Evolutionary conservation across 2,113 vertebrate species (phyloP).

Genomic region (Campylomormyrus tamandua): DNA sequence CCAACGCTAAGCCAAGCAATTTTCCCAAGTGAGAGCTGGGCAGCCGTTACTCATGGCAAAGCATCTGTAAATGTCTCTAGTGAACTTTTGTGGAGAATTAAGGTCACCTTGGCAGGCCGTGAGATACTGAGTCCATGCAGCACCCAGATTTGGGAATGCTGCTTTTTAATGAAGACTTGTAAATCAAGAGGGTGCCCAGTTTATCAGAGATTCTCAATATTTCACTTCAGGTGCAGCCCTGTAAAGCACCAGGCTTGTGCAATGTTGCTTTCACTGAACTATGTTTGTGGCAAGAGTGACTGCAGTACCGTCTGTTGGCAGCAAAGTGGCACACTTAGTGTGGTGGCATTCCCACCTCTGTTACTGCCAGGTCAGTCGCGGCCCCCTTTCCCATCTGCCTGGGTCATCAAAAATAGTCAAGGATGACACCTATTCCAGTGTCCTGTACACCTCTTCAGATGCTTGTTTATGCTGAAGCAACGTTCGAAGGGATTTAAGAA

Average conservation of each 20-base stretch:
- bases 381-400: neutral
- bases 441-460: conserved; percentile 17
- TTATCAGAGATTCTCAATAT: neutral
- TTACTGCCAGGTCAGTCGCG: neutral
- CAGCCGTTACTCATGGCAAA: neutral
- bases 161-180: conserved; percentile 12
- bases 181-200: neutral
- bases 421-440: neutral
- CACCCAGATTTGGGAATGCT: neutral
- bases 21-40: neutral
- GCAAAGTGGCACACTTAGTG: neutral
- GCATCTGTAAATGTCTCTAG: conserved; percentile 2
- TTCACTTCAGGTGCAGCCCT: neutral
- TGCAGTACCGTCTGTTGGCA: neutral
- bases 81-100: neutral
- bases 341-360: neutral
- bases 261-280: neutral
- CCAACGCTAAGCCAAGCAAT: neutral
- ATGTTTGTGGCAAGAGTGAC: neutral
- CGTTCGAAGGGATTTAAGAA: conserved; percentile 23
- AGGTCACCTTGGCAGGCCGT: neutral
- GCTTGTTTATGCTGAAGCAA: conserved; percentile 28
- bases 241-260: neutral
- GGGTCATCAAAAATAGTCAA: neutral
- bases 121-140: neutral